A percentile compares a stretch with the other conserved stretches of the same genome.
phyloP scores from a whole-genome alignment of 2,797 vertebrate species.

The Artibeus jamaicensis region DNA sequence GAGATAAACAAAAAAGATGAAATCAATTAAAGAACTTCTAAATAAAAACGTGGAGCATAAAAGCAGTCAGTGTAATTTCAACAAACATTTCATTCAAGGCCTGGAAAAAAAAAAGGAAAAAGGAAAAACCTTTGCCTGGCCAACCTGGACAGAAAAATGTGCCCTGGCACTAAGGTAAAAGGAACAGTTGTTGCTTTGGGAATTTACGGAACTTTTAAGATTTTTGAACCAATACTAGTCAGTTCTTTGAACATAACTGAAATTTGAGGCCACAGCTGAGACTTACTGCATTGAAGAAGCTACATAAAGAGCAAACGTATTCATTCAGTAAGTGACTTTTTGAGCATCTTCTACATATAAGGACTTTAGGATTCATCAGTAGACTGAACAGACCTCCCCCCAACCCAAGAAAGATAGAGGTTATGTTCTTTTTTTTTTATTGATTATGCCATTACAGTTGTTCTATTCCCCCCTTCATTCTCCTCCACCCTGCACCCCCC shows the following conservation, averaged over 20 bases:
- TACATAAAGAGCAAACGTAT: neutral
- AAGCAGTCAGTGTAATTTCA: slow-evolving; percentile 15
- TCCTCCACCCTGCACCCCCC: too few relatives aligned
- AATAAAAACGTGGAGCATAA: slow-evolving; percentile 27
- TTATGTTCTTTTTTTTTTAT: too few relatives aligned
- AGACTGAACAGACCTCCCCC: neutral
- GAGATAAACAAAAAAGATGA: slow-evolving; percentile 4
- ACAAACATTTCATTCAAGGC: slow-evolving; percentile 21
- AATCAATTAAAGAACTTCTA: slow-evolving; percentile 49
- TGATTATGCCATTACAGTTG: too few relatives aligned
- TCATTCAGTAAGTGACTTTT: neutral
- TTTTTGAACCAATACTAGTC: neutral
- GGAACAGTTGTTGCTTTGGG: neutral
- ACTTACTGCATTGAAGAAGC: neutral
- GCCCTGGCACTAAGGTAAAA: neutral
- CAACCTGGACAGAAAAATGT: neutral
- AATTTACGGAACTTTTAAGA: slow-evolving; percentile 1
- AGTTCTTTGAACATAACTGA: slow-evolving; percentile 24
- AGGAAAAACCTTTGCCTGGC: neutral
- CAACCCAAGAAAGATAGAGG: neutral
- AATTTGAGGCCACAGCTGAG: neutral
- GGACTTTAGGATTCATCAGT: neutral
- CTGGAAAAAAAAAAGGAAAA: neutral
- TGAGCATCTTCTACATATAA: neutral
- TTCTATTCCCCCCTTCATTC: too few relatives aligned